Evolutionary conservation across 2,113 vertebrate genomes (phyloP).

Genomic region (Neotoma lepida): DNA sequence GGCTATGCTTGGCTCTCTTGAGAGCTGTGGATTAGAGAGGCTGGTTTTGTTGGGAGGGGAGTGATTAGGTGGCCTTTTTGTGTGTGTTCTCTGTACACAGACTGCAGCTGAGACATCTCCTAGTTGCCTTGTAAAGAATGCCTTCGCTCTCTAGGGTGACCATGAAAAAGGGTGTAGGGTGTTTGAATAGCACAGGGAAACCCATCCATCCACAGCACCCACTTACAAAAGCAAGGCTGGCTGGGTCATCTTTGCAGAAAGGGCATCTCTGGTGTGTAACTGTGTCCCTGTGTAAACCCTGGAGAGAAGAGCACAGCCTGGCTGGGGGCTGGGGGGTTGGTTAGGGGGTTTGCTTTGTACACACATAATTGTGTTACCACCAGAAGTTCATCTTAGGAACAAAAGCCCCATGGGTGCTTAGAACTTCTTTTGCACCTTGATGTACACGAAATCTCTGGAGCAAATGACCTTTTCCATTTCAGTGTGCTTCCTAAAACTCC

Average conservation of each 20-base stretch:
- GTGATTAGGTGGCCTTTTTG: constrained; percentile 25
- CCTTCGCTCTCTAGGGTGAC: constrained; percentile 26
- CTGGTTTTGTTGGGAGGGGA: not conserved
- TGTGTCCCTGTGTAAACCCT: not conserved
- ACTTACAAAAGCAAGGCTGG: not conserved
- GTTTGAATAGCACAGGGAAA: not conserved
- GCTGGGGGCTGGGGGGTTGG: too few relatives aligned
- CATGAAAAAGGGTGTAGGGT: not conserved
- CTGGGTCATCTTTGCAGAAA: constrained; percentile 43
- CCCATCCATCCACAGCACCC: not conserved
- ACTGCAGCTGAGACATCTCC: not conserved
- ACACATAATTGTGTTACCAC: not conserved
- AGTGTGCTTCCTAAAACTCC: not conserved
- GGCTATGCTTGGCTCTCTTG: not conserved
- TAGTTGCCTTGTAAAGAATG: constrained; percentile 29
- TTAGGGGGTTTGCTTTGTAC: not conserved
- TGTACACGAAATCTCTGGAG: not conserved
- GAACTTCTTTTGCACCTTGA: constrained; percentile 47
- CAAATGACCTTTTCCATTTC: constrained; percentile 1
- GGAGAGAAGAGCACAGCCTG: not conserved
- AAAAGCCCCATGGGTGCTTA: constrained; percentile 16
- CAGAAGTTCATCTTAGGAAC: constrained; percentile 50
- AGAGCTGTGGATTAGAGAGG: not conserved
- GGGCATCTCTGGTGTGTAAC: not conserved
- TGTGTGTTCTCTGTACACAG: not conserved